These are phyloP conservation scores for Zhuqinia jingwanae DNA, from an alignment of 2,888 invertebrate genomes.

Conservation along the genomic window DNA sequence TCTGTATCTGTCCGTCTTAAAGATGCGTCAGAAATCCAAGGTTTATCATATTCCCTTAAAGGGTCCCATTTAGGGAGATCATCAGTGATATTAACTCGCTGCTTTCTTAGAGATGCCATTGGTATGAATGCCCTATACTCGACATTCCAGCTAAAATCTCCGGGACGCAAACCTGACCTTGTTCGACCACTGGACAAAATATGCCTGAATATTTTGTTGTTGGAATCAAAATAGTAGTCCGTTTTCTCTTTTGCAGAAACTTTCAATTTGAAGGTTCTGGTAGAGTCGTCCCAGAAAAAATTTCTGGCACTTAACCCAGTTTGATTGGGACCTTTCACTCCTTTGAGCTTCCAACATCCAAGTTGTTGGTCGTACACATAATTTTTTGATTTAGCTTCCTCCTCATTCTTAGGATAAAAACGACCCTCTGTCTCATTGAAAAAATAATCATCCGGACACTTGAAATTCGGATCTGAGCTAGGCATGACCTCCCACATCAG, in stretches of 20 bases:
- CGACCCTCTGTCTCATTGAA: conserved; percentile 56
- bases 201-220: conserved; percentile 56
- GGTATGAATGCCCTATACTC: conserved; percentile 52
- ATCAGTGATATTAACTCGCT: background rate
- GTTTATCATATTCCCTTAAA: conserved; percentile 52
- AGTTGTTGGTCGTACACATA: conserved; percentile 50
- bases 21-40: background rate
- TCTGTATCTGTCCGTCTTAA: no score
- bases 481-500: conserved; percentile 7
- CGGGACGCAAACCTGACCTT: conserved; percentile 46
- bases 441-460: conserved; percentile 54
- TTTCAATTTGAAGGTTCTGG: conserved; percentile 45
- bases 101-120: background rate
- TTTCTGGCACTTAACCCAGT: conserved; percentile 43
- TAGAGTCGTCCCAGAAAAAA: conserved; percentile 65
- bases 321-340: background rate
- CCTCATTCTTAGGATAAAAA: conserved; percentile 48
- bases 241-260: conserved; percentile 2
- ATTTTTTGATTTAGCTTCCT: background rate
- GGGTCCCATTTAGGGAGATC: conserved; percentile 66
- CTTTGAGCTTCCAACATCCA: conserved; percentile 59
- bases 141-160: conserved; percentile 53
- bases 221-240: conserved; percentile 50
- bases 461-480: conserved; percentile 12
- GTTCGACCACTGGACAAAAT: conserved; percentile 48